phyloP scores from a whole-genome alignment of 92 coral and sea anemone genomes.

The Anthopleura xanthogrammica region DNA sequence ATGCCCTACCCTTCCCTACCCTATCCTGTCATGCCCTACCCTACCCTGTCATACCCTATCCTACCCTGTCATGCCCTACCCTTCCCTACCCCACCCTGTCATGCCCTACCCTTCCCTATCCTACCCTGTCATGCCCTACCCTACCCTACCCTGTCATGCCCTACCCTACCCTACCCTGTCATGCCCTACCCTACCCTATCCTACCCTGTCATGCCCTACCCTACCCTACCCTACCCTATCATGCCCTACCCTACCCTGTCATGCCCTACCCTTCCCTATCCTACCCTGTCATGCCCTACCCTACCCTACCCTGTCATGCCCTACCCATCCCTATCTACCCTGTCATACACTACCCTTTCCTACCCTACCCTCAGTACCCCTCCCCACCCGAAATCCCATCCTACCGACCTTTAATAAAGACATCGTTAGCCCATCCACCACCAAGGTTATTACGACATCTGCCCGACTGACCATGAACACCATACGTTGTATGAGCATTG shows the following conservation, averaged over 20 bases:
- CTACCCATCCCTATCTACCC: neutral
- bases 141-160: neutral
- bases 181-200: neutral
- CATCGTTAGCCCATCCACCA: slow-evolving; percentile 33
- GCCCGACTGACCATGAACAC: slow-evolving; percentile 25
- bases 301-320: no score
- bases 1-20: neutral
- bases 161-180: neutral
- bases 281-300: no score
- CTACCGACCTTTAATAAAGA: slow-evolving; percentile 21
- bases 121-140: no score
- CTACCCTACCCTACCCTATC: neutral
- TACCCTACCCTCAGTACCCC: neutral
- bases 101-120: no score
- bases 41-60: no score
- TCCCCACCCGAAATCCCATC: no score
- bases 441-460: slow-evolving; percentile 25
- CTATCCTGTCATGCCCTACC: no score
- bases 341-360: neutral
- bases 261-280: neutral
- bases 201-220: neutral
- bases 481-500: slow-evolving; percentile 27
- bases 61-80: neutral
- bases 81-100: neutral
- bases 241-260: neutral